Conservation (phyloP, 2,888 invertebrate species). For the Dyspetes luteomarginatus region DNA sequence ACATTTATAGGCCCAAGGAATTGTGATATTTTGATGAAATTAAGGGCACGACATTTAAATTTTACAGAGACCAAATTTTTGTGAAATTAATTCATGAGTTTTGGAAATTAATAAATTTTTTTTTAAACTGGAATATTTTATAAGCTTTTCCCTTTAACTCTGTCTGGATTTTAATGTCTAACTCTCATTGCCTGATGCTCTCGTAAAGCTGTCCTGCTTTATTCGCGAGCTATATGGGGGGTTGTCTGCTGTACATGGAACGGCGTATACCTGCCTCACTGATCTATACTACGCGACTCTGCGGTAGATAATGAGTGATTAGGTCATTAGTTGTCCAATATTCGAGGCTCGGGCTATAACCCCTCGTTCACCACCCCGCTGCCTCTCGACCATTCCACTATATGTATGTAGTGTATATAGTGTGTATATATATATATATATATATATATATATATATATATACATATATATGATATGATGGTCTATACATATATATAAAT, state of each 20-base stretch:
- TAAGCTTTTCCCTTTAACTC: too few species aligned
- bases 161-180: background rate
- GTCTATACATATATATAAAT: too few species aligned
- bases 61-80: too few species aligned
- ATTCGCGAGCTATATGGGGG: slow-evolving; percentile 17
- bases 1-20: too few species aligned
- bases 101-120: too few species aligned
- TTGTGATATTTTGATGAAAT: too few species aligned
- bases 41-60: too few species aligned
- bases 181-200: background rate
- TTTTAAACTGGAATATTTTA: too few species aligned
- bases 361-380: slow-evolving; percentile 47
- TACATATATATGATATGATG: background rate
- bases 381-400: background rate
- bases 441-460: background rate
- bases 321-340: slow-evolving; percentile 80
- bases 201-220: slow-evolving; percentile 3
- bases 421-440: background rate
- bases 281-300: slow-evolving; percentile 72
- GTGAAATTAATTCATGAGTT: too few species aligned
- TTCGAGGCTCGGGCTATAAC: slow-evolving; percentile 70
- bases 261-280: slow-evolving; percentile 65
- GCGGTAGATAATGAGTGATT: slow-evolving; percentile 79
- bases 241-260: slow-evolving; percentile 23
- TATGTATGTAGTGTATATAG: too few species aligned